Evolutionary conservation across 2,797 vertebrate species (phyloP).

Genomic region (Podargus strigoides): DNA sequence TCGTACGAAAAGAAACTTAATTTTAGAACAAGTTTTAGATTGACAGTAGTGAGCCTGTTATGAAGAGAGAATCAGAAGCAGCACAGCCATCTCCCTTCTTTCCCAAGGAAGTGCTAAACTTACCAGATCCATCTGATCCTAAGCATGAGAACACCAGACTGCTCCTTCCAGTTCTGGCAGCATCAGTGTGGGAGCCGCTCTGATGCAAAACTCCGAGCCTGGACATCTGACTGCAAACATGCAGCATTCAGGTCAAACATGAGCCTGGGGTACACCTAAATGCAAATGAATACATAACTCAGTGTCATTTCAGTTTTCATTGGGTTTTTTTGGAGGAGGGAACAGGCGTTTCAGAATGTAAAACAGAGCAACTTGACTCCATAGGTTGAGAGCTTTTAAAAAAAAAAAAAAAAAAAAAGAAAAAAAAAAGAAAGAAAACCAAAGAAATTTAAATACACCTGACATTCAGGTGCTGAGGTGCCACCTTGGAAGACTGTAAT

Average conservation of each 20-base stretch:
- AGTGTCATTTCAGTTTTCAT: neutral
- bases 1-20: neutral
- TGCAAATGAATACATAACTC: neutral
- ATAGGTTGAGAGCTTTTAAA: neutral
- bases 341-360: neutral
- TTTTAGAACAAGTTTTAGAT: neutral
- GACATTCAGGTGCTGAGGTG: neutral
- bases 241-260: neutral
- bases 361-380: neutral
- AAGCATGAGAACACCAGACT: neutral
- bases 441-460: neutral
- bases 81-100: neutral
- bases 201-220: neutral
- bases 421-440: neutral
- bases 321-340: neutral
- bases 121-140: neutral
- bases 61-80: neutral
- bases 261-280: neutral
- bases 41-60: accelerated
- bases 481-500: neutral
- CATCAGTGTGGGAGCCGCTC: neutral
- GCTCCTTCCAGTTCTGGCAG: neutral
- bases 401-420: neutral
- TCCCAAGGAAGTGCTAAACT: neutral
- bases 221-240: neutral